Conservation (phyloP, 2,113 vertebrate species). For the Anhinga rufa region DNA sequence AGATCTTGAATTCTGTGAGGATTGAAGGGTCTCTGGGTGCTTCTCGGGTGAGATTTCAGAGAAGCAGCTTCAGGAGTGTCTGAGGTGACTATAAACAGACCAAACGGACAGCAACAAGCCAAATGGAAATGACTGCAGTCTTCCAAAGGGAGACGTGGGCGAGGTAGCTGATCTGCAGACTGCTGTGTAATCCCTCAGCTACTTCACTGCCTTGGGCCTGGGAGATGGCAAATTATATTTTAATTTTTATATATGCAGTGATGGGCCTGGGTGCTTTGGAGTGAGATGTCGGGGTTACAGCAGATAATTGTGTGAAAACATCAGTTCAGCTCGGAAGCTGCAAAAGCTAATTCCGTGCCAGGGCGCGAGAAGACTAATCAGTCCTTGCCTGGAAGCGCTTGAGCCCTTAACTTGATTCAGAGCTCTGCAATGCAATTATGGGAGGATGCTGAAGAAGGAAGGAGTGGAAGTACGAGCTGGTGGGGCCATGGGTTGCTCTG, state of each 20-base stretch:
- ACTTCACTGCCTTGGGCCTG: background rate
- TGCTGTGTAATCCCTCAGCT: background rate
- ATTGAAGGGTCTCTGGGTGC: background rate
- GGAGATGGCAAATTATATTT: background rate
- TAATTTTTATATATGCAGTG: background rate
- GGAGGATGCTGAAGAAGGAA: background rate
- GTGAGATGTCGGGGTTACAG: background rate
- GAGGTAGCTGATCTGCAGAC: background rate
- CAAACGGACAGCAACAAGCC: background rate
- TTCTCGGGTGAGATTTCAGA: background rate
- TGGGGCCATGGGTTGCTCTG: background rate
- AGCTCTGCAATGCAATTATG: background rate
- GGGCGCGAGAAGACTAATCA: accelerated
- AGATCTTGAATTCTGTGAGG: background rate
- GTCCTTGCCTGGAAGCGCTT: background rate
- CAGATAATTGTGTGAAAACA: background rate
- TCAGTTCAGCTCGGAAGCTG: background rate
- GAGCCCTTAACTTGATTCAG: background rate
- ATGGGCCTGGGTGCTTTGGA: background rate
- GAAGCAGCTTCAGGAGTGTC: background rate
- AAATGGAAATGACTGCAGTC: background rate
- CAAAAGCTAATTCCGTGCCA: background rate
- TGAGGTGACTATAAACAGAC: background rate
- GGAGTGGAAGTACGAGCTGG: background rate
- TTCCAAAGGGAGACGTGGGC: background rate